A percentile compares a stretch with the other conserved stretches of the same genome.
Conservation (phyloP, 1,140 invertebrate genomes). For the Neodiprion fabricii region DNA sequence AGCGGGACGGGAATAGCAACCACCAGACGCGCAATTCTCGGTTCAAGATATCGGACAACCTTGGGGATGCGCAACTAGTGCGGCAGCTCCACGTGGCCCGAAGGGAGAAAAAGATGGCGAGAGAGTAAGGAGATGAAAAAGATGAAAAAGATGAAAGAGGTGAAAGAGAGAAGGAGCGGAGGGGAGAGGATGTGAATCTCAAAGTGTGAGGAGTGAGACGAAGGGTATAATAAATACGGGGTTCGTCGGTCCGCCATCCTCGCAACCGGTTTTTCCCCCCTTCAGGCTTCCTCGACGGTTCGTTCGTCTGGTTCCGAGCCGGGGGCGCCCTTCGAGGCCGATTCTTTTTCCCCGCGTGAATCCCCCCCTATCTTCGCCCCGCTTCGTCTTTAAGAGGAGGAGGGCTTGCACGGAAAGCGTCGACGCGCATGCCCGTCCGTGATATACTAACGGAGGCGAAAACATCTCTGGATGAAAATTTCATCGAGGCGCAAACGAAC, state of each 20-base stretch:
- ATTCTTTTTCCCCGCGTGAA: not conserved
- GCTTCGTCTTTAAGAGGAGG: no score
- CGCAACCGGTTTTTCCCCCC: not conserved
- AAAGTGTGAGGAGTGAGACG: not conserved
- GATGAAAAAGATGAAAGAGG: slow-evolving; percentile 23
- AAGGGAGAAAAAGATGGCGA: slow-evolving; percentile 13
- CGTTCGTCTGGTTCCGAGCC: not conserved
- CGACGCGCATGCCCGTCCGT: no score
- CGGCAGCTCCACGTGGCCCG: slow-evolving; percentile 26
- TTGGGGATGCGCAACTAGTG: slow-evolving; percentile 45
- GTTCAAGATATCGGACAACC: slow-evolving; percentile 35
- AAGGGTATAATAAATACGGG: no score
- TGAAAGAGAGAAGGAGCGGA: not conserved
- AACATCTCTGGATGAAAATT: not conserved
- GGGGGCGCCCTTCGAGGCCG: not conserved
- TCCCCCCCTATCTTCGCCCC: not conserved
- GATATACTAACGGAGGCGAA: not conserved
- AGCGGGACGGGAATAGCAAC: slow-evolving; percentile 18
- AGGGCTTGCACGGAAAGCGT: no score
- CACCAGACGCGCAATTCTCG: slow-evolving; percentile 20
- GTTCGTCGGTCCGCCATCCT: no score
- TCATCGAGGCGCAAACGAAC: no score
- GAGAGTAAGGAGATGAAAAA: slow-evolving; percentile 11
- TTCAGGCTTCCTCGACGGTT: not conserved
- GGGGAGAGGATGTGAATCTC: not conserved